phyloP scores from a whole-genome alignment of 1,140 invertebrate genomes.

The Brachionus paranguensis region DNA sequence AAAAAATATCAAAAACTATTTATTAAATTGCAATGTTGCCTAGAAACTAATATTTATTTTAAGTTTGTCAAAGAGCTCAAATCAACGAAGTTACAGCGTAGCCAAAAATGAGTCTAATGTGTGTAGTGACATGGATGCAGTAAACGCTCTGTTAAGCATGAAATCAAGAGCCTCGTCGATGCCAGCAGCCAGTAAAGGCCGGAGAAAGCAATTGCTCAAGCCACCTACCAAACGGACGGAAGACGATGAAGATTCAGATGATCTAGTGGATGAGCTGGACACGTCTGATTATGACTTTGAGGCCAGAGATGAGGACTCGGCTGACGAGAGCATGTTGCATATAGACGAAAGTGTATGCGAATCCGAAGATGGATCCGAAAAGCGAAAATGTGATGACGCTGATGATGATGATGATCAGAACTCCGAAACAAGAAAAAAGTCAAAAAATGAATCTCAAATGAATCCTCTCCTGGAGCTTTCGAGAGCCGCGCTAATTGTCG shows the following conservation, averaged over 20 bases:
- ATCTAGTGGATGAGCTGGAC: neutral
- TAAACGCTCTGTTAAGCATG: conserved; percentile 29
- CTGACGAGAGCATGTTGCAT: neutral
- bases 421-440: neutral
- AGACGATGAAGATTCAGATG: neutral
- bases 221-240: neutral
- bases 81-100: neutral
- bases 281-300: neutral
- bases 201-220: conserved; percentile 1
- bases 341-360: conserved; percentile 6
- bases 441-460: neutral
- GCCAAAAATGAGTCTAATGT: neutral
- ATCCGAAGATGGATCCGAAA: neutral
- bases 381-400: neutral
- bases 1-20: neutral
- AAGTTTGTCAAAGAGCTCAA: neutral
- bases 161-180: conserved; percentile 19
- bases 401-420: neutral
- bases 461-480: neutral
- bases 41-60: neutral
- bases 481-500: neutral
- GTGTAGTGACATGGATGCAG: conserved; percentile 8
- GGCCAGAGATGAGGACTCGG: neutral
- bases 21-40: neutral
- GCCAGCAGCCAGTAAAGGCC: neutral